Conservation (phyloP, 2,888 invertebrate genomes). For the Caenorhabditis panamensis region DNA sequence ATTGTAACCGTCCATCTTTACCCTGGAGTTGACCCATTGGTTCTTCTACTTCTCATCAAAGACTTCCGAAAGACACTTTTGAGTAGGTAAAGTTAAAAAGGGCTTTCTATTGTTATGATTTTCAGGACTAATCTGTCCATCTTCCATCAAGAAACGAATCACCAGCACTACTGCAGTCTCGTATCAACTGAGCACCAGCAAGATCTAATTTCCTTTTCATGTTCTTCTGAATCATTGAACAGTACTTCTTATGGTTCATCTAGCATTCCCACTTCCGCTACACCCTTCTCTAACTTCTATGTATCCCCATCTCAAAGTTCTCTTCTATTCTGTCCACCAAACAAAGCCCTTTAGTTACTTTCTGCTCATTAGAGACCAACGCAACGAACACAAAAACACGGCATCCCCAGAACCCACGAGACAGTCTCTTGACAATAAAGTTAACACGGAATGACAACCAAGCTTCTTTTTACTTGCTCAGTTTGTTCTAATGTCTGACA, state of each 20-base stretch:
- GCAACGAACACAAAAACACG: no score
- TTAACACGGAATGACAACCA: no score
- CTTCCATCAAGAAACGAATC: not conserved
- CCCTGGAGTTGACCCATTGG: constrained; percentile 49
- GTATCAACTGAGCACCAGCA: constrained; percentile 24
- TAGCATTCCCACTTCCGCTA: no score
- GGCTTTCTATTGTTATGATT: not conserved
- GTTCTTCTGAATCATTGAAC: not conserved
- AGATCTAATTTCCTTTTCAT: constrained; percentile 2
- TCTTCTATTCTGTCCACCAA: not conserved
- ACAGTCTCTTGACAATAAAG: not conserved
- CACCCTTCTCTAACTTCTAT: no score
- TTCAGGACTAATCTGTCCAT: constrained; percentile 11
- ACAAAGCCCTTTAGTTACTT: not conserved
- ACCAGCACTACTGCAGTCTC: not conserved
- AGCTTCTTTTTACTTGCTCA: not conserved
- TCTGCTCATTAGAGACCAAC: no score
- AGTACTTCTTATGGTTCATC: no score
- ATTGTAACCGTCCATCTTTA: constrained; percentile 41
- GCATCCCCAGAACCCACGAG: no score
- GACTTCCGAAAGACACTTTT: constrained; percentile 37
- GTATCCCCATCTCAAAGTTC: no score
- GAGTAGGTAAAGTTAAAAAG: constrained; percentile 3
- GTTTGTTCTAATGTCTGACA: not conserved
- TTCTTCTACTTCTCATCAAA: constrained; percentile 30